These are phyloP conservation scores for Leucozona laternaria DNA, from an alignment of 2,888 invertebrate species.

Conservation along the genomic window DNA sequence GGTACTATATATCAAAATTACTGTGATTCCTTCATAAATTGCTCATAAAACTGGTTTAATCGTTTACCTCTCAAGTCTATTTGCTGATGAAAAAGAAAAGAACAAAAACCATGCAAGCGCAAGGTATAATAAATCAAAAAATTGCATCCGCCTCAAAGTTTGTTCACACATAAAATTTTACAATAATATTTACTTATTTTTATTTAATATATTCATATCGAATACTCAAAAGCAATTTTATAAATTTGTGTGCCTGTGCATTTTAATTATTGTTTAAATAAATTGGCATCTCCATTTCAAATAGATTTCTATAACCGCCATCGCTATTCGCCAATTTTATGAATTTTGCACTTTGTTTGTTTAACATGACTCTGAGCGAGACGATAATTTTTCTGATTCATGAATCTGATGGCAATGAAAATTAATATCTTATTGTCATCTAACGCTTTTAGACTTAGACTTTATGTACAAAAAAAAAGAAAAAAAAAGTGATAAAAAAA, in stretches of 20 bases:
- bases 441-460: constrained; percentile 9
- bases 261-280: constrained; percentile 36
- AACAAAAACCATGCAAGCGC: neutral
- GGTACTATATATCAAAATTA: too few relatives aligned
- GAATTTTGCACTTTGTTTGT: constrained; percentile 19
- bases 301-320: neutral
- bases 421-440: constrained; percentile 28
- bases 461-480: too few relatives aligned
- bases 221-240: neutral
- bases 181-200: constrained; percentile 8
- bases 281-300: constrained; percentile 27
- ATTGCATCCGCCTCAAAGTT: constrained; percentile 15
- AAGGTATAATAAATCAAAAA: constrained; percentile 3
- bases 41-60: neutral
- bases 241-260: neutral
- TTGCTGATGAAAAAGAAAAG: neutral
- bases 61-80: neutral
- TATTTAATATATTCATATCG: constrained; percentile 14
- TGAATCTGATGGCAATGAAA: constrained; percentile 30
- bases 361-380: neutral
- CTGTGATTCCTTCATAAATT: neutral
- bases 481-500: neutral
- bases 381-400: constrained; percentile 13
- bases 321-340: neutral
- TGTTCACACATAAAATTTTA: neutral